A percentile compares a stretch with the other conserved stretches of the same genome.
Evolutionary conservation across 2,888 invertebrate genomes (phyloP).

Genomic region (Nymphalis polychloros): DNA sequence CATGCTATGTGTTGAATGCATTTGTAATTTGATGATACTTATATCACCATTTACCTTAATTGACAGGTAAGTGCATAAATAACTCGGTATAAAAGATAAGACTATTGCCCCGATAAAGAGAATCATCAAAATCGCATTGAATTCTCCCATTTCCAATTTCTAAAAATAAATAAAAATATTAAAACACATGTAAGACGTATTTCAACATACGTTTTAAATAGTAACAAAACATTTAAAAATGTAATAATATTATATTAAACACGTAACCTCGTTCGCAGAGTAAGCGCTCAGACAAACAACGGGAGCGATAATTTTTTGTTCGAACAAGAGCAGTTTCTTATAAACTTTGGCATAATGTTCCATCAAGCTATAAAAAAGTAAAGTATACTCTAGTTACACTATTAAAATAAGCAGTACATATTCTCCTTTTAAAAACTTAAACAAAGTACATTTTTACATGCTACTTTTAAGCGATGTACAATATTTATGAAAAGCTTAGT

Average conservation of each 20-base stretch:
- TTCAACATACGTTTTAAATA: neutral
- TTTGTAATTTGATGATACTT: neutral
- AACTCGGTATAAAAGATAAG: conserved; percentile 49
- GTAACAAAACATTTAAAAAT: neutral
- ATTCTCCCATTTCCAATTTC: conserved; percentile 50
- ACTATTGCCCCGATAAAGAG: conserved; percentile 44
- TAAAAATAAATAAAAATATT: conserved; percentile 35
- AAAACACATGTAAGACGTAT: neutral
- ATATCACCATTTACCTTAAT: conserved; percentile 44
- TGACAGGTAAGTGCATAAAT: conserved; percentile 48
- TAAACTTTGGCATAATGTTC: conserved; percentile 54
- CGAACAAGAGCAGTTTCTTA: conserved; percentile 60
- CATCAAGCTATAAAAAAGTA: conserved; percentile 50
- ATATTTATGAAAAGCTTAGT: conserved; percentile 12
- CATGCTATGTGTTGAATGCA: too few relatives aligned
- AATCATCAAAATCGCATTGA: conserved; percentile 47
- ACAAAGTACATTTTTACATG: conserved; percentile 15
- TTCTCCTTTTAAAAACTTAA: conserved; percentile 18
- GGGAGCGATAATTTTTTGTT: conserved; percentile 53
- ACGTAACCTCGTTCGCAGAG: conserved; percentile 50
- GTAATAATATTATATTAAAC: neutral
- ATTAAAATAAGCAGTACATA: conserved; percentile 16
- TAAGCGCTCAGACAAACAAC: conserved; percentile 59
- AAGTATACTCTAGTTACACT: conserved; percentile 14
- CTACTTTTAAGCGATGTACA: conserved; percentile 11